Evolutionary conservation across 2,113 vertebrate genomes (phyloP), one percentile per base, ranked within the genome.

Genomic region (Pristiophorus japonicus): DNA sequence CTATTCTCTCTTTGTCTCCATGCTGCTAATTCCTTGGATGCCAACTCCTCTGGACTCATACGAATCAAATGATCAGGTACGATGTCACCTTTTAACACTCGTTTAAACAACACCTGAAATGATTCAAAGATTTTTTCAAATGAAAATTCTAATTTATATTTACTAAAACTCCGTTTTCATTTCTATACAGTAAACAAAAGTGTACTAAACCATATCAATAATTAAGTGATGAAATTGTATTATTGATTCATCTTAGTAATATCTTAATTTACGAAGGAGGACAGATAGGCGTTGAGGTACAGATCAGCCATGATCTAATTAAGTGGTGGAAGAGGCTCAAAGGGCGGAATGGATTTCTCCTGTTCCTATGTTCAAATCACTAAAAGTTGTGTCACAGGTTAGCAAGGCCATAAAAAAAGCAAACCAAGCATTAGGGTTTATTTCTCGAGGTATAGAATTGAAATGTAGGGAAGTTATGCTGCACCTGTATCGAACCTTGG

Each of bases 31-130:
- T 99, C 99, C 97, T 99, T 99, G 5, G 99, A 99, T 96, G 99
- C 99, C 96, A 99, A 96, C 95, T 99, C 99, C 97, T 99, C 99
- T 0, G 99, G 99, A 97, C 98, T 99, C 99, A 99, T 98, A 96
- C 98, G 98, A 97, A 99, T 99, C 62, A 99, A 97, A 97, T 98
- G 98, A 96, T 97, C 97, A 96, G 99, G 99, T 96, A 98, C 98
- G 96, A 99, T 98, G 96, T 99, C 99, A 96, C 99, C 99, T 97
- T 98, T 99, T 78, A 99, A 96, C 92, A 99, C 99, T 97, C 98
- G 98, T 96, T 98, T 99, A 97, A 98, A 99, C 81, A 99, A 95
- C 95, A 99, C 98, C 99, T 99, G 96, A 4, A 96, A 96, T 96
- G 96, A 96, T 95, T 30, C 42, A 91, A 95, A 55, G 30, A 81